Evolutionary conservation across 2,888 invertebrate genomes (phyloP).

Genomic region (Drosophila anomelani): DNA sequence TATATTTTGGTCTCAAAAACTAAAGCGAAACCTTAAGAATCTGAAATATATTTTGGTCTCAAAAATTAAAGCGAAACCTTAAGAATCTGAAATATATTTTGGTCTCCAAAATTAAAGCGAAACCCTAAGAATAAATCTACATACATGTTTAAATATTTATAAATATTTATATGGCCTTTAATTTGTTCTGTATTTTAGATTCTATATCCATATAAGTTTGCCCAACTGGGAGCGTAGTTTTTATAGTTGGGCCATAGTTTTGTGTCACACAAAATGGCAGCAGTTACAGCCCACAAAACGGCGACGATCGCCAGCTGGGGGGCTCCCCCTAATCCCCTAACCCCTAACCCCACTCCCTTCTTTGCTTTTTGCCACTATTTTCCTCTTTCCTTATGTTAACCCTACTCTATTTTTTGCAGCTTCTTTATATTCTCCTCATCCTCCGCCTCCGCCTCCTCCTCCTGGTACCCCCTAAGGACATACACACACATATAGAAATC

Average conservation of each 20-base stretch:
- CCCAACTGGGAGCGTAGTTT: conserved; percentile 27
- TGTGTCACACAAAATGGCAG: conserved; percentile 76
- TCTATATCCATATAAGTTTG: neutral
- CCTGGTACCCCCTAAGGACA: neutral
- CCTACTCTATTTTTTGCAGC: neutral
- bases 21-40: too few species aligned
- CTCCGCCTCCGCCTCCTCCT: neutral
- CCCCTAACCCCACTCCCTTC: neutral
- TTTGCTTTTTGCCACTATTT: neutral
- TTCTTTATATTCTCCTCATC: conserved; percentile 1
- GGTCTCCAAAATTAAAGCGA: too few species aligned
- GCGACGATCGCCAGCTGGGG: conserved; percentile 50
- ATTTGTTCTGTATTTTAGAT: neutral
- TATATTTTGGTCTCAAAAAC: too few species aligned
- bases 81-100: too few species aligned
- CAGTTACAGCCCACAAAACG: conserved; percentile 76
- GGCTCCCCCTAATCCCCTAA: neutral
- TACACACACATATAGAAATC: conserved; percentile 43
- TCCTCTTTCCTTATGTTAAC: neutral
- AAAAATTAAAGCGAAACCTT: too few species aligned
- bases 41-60: too few species aligned
- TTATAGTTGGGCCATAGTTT: conserved; percentile 60
- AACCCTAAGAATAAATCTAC: too few species aligned
- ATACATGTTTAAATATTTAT: too few species aligned
- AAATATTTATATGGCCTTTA: neutral